Evolutionary conservation across 2,888 invertebrate genomes (phyloP), one percentile per base, ranked within the genome.

Genomic region (Erebia aethiops): DNA sequence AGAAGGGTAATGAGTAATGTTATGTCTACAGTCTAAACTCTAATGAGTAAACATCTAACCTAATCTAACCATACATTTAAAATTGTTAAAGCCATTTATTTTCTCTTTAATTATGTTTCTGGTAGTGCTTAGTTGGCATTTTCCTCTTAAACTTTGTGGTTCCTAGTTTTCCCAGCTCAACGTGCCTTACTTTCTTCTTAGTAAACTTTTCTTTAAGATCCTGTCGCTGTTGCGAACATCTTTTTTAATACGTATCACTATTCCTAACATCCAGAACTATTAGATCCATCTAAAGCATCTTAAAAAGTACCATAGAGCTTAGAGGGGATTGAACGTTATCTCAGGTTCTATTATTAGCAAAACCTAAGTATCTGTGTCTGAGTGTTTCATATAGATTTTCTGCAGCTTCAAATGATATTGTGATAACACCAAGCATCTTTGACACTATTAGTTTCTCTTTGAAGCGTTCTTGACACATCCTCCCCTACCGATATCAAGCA

Each of bases 331-430:
- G 46, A 46, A 13, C 2, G 13, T 49, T 3, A n/a, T 49, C 13
- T 49, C 13, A 4, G 1, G 18, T 14, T 16, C 13, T 54, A 13
- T 14, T 49, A 49, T 49, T 49, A 49, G 49, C 7, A 49, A 14
- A 49, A 49, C 11, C 14, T 46, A 49, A 49, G 49, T 49, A 49
- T n/a, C 54, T n/a, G n/a, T n/a, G 16, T 21, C 21, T 13, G 26
- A 14, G 56, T 21, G 11, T 21, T 21, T 57, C 13, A 26, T 21
- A 57, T 26, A 57, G 16, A 51, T n/a, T 57, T 58, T 52, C 10
- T 52, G 64, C 41, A n/a, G 35, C 49, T 35, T 52, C 26, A 35
- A 75, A 70, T 76, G 79, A 74, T 75, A 75, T 52, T 16, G 49
- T 35, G 26, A 41, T 64, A 58, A 60, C 51, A 52, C 56, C 11